Conservation (phyloP, 1,140 invertebrate species). For the Drosophila subpulchrella region DNA sequence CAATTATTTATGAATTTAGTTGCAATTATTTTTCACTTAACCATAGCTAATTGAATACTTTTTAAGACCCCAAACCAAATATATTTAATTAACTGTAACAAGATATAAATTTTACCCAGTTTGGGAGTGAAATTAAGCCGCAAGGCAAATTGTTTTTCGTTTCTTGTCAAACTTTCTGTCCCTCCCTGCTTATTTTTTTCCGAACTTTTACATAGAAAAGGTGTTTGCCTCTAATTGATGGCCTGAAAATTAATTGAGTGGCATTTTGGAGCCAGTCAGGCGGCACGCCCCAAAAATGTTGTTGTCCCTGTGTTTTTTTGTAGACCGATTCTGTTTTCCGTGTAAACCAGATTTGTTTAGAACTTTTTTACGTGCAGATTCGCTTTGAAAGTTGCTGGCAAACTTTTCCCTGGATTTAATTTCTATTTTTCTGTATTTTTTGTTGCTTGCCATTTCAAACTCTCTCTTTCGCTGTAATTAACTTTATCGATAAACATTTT, state of each 20-base stretch:
- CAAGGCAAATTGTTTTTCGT: conserved; percentile 46
- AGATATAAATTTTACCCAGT: conserved; percentile 41
- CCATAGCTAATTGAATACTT: conserved; percentile 38
- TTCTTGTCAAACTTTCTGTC: conserved; percentile 52
- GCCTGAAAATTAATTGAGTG: conserved; percentile 66
- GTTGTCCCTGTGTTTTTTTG: conserved; percentile 11
- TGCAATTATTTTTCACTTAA: conserved; percentile 41
- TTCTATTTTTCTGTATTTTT: conserved; percentile 14
- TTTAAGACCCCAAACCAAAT: conserved; percentile 21
- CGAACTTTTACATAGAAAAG: conserved; percentile 67
- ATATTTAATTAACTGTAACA: conserved; percentile 63
- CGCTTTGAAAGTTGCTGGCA: conserved; percentile 34
- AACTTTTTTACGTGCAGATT: conserved; percentile 48
- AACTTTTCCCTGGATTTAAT: conserved; percentile 45
- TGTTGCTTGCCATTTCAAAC: conserved; percentile 4
- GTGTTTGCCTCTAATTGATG: conserved; percentile 72
- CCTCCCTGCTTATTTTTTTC: conserved; percentile 9
- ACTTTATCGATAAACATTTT: conserved; percentile 65
- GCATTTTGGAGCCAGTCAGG: conserved; percentile 36
- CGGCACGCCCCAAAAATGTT: conserved; percentile 31
- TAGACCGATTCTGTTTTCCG: conserved; percentile 24
- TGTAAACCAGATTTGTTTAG: conserved; percentile 45
- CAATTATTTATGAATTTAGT: background rate
- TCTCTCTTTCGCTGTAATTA: conserved; percentile 47
- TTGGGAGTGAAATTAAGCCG: conserved; percentile 44